Evolutionary conservation across 1,140 invertebrate species (phyloP), one percentile per base, ranked within the genome.

Genomic region (Dolichoris vasculosae): DNA sequence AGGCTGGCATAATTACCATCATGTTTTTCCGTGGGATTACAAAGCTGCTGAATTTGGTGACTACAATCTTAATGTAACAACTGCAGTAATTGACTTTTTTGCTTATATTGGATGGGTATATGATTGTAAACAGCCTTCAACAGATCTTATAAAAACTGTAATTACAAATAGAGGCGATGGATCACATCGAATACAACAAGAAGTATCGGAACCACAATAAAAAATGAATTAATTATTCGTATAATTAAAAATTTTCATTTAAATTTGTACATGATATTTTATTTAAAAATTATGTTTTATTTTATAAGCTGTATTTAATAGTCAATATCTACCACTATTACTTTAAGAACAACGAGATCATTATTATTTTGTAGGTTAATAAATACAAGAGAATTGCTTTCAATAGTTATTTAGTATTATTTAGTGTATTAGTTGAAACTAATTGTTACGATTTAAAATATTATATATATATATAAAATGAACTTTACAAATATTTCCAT

Each of bases 1-100:
- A 91, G 95, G 95, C 43, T 97, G 96, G 95, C 97, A 98, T 91
- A 98, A 98, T 93, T 98, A 97, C 92, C 97, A 98, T 89, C 97
- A 98, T 91, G 95, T 95, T 0, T 98, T 98, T 91, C 97, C 97
- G 0, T 95, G 96, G 90, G 96, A 97, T 89, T 96, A 98, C 91
- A 95, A 96, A 87, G 95, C 97, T 30, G 94, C 96, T 0, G 96
- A 97, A 90, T 89, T 96, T 0, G 94, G 94, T 0, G 84, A 90
- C 69, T 94, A 94, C 71, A 85, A 88, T 26, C 71, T 95, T 1
- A 95, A 95, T 84, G 6, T 91, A 0, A 97, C 96, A 1, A 96
- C 95, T 0, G 75, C 94, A 1, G 94, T 95, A 77, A 94, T 97
- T 67, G 95, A 97, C 88, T 89, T 95, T 13, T 96, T 96, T 89